Base-by-base conservation (phyloP, 2,113 vertebrate species). In the Maccullochella peelii region DNA sequence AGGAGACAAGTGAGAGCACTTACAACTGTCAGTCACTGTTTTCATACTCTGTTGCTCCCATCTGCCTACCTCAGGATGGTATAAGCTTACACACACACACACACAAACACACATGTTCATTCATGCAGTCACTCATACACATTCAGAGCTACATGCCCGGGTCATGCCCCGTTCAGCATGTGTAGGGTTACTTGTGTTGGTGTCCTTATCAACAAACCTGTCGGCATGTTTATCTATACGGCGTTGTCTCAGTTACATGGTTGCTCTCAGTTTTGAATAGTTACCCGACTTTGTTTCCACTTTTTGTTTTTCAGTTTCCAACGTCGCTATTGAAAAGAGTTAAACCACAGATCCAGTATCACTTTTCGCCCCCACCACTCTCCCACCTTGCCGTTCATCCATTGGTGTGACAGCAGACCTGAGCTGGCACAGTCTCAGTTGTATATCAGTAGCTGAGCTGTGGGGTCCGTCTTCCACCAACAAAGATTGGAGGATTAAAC, bases 1-100 rank as follows among this genome's bases (percentile, higher is more conserved):
- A 15, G 63, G 23, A 87, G 83, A 70, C 50, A 86, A 94, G 86
- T 88, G 84, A 83, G 83, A 80, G 76, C 90, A 92, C 92, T 94
- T 87, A 59, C 33, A 71, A 74, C 62, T 87, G 91, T 93, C 91
- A 92, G 38, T 91, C 84, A 86, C 40, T 85, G 77, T 88, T 85
- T 85, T 83, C 79, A 88, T 84, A 84, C 40, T 67, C 54, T 68
- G 63, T 84, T 89, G 67, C 87, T 90, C 73, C 85, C 91, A 89
- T 92, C 92, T 91, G 85, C 83, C 57, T 68, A n/a, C 82, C 68
- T 80, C 63, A 58, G 86, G 76, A 82, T 77, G 74, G 79, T 92
- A 86, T 93, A 84, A 91, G 30, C 79, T 94, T 93, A 81, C 93
- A 68, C 42, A 27, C 57, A 52, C 82, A 52, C 57, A 89, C 33